Conservation (phyloP, 2,113 vertebrate species). For the Mesoclemmys tuberculata region DNA sequence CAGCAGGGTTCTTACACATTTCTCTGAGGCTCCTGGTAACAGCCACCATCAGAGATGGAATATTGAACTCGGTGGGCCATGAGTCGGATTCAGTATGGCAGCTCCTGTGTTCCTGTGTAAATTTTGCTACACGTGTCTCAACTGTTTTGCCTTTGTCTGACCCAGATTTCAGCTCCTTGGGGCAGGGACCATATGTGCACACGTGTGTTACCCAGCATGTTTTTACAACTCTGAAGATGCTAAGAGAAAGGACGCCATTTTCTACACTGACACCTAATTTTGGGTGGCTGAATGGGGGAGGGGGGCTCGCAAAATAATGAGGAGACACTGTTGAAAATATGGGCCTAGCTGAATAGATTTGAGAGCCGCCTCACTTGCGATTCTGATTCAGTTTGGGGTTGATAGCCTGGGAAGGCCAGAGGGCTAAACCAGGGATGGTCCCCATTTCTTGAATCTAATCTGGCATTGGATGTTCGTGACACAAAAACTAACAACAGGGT, state of each 20-base stretch:
- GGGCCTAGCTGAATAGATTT: neutral
- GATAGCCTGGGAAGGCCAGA: rapidly evolving
- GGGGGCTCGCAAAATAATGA: rapidly evolving
- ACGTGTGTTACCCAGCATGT: neutral
- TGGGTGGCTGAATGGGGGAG: neutral
- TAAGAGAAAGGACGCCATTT: neutral
- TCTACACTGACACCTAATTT: neutral
- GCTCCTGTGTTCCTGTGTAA: neutral
- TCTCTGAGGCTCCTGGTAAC: neutral
- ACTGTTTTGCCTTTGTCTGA: neutral
- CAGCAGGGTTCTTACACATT: neutral
- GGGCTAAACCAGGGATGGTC: neutral
- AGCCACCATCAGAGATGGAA: neutral
- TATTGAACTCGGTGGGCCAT: neutral
- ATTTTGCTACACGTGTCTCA: neutral
- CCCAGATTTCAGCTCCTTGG: neutral
- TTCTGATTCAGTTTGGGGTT: neutral
- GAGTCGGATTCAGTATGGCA: neutral
- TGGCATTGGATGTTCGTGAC: neutral
- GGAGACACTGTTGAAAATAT: neutral
- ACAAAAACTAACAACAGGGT: neutral
- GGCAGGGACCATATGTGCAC: rapidly evolving
- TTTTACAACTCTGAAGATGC: neutral
- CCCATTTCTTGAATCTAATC: neutral
- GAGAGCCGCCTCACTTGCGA: rapidly evolving